These are phyloP conservation scores for Tetrapedia diversipes DNA, from an alignment of 2,888 invertebrate species.

Conservation along the genomic window DNA sequence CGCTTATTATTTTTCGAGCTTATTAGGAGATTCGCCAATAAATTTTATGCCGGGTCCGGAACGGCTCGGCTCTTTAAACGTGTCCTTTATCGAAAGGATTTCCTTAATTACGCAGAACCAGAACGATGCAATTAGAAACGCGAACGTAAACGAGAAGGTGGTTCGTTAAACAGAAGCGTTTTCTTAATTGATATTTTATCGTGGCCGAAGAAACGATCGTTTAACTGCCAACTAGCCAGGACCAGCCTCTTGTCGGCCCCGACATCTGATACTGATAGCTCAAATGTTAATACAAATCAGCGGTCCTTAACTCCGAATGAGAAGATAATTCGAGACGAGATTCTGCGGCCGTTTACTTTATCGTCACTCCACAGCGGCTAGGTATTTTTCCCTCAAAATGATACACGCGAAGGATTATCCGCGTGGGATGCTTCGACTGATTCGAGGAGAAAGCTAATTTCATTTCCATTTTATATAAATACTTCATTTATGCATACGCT, in stretches of 20 bases:
- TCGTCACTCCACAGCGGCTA: too few species aligned
- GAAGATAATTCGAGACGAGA: too few species aligned
- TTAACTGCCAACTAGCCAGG: not conserved
- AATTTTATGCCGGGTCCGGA: not conserved
- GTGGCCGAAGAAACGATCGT: not conserved
- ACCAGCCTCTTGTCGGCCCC: not conserved
- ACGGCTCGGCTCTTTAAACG: slow-evolving; percentile 11
- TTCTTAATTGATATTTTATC: slow-evolving; percentile 27
- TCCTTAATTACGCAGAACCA: slow-evolving; percentile 38
- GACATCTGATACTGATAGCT: not conserved
- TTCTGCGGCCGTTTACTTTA: too few species aligned
- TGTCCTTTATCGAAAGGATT: slow-evolving; percentile 45
- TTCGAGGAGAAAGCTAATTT: too few species aligned
- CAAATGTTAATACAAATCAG: slow-evolving; percentile 12
- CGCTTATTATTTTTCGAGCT: not conserved
- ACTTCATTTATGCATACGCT: too few species aligned
- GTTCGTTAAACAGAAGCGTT: slow-evolving; percentile 31
- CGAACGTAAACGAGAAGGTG: slow-evolving; percentile 23
- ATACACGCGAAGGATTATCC: too few species aligned
- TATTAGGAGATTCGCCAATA: slow-evolving; percentile 6
- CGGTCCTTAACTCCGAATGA: not conserved
- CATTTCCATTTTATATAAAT: too few species aligned
- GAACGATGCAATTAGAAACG: slow-evolving; percentile 37
- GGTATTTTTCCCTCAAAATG: too few species aligned
- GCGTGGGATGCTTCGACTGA: too few species aligned